Percentiles rank a stretch among this genome's conserved stretches.
Evolutionary conservation across 2,113 vertebrate species (phyloP).

Genomic region (Erythrolamprus reginae): DNA sequence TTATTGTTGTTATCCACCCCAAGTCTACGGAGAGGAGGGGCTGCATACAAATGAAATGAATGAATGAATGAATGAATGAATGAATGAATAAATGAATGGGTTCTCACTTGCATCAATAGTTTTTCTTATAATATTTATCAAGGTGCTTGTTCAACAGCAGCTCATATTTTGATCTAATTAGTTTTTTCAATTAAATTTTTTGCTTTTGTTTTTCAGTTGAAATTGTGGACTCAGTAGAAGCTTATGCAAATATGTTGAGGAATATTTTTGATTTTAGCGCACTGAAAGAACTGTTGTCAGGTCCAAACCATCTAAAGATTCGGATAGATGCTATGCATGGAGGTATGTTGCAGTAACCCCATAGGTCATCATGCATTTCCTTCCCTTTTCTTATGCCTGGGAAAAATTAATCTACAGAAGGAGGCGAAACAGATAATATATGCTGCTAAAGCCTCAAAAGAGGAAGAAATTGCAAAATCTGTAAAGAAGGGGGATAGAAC

Average conservation of each 20-base stretch:
- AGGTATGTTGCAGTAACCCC: slow-evolving; percentile 67
- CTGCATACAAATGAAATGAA: no score
- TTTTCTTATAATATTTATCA: not conserved
- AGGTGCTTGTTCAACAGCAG: not conserved
- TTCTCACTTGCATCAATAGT: not conserved
- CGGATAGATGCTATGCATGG: slow-evolving; percentile 97
- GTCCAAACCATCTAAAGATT: slow-evolving; percentile 84
- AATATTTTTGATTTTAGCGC: slow-evolving; percentile 92
- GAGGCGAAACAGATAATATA: no score
- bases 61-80: no score
- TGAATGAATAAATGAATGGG: no score
- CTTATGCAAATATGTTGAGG: slow-evolving; percentile 89
- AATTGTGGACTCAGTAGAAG: slow-evolving; percentile 94
- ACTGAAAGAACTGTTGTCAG: slow-evolving; percentile 90
- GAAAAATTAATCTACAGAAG: not conserved
- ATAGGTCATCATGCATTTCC: not conserved
- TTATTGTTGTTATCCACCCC: no score
- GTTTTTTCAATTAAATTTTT: not conserved
- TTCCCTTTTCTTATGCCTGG: not conserved
- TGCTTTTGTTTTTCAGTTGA: slow-evolving; percentile 75
- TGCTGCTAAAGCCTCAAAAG: no score
- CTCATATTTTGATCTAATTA: not conserved
- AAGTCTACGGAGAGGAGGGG: no score
- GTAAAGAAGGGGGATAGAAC: no score
- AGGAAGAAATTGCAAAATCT: no score